phyloP scores from a whole-genome alignment of 1,140 invertebrate species.

The Lepeophtheirus salmonis region DNA sequence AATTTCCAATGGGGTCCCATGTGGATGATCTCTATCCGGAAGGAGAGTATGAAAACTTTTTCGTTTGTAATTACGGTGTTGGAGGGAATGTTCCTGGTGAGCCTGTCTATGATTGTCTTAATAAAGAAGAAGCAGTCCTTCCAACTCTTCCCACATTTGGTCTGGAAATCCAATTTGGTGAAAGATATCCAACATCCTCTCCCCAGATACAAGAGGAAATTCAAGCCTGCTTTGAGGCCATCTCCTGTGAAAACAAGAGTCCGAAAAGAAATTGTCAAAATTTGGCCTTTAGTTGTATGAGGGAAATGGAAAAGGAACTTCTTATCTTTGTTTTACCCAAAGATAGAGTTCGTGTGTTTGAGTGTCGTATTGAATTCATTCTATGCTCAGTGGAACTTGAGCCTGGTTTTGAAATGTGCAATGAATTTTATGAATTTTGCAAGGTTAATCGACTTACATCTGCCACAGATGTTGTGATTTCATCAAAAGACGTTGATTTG shows the following conservation, averaged over 20 bases:
- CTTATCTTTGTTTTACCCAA: neutral
- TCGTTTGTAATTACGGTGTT: slow-evolving; percentile 18
- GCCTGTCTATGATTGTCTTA: slow-evolving; percentile 3
- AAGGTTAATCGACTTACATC: neutral
- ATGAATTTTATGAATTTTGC: neutral
- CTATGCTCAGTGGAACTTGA: neutral
- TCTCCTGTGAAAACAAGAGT: neutral
- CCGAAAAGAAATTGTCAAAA: neutral
- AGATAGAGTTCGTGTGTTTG: neutral
- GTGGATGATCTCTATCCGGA: neutral
- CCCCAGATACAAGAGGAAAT: neutral
- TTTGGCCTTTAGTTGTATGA: neutral
- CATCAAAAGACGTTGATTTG: neutral
- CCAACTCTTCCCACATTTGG: neutral
- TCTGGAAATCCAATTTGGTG: neutral
- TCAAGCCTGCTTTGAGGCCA: neutral
- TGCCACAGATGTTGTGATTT: neutral
- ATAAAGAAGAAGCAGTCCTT: neutral
- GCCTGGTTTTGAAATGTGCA: neutral
- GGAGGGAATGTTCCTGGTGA: slow-evolving; percentile 15
- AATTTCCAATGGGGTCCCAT: slow-evolving; percentile 8
- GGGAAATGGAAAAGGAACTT: neutral
- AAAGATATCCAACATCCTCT: slow-evolving; percentile 2
- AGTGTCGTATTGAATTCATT: neutral
- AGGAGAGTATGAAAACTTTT: slow-evolving; percentile 16